These are phyloP conservation scores for Calliphora vicina DNA, from an alignment of 1,140 invertebrate species.

Conservation along the genomic window DNA sequence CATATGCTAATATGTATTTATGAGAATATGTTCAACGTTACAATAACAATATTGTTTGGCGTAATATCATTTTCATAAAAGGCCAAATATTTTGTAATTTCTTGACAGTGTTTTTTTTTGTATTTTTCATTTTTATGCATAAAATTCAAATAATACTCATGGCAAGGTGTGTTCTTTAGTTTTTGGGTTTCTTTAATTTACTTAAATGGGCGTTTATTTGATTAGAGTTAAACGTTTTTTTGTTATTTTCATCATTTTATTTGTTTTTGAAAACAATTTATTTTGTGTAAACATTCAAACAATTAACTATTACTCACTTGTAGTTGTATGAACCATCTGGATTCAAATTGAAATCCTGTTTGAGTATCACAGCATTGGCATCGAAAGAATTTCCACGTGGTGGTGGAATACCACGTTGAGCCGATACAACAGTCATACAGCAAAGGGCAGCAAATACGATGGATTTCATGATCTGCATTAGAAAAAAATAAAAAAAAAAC, in stretches of 20 bases:
- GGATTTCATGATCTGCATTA: constrained; percentile 57
- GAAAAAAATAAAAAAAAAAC: constrained; percentile 8
- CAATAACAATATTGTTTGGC: not conserved
- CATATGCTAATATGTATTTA: not conserved
- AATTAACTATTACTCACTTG: constrained; percentile 48
- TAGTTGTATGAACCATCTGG: constrained; percentile 65
- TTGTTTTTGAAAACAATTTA: not conserved
- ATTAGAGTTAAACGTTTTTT: not conserved
- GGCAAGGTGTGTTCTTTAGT: not conserved
- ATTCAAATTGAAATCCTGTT: constrained; percentile 64
- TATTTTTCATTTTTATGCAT: not conserved
- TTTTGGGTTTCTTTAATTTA: not conserved
- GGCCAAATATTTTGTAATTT: constrained; percentile 7
- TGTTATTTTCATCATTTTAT: no score
- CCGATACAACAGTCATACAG: constrained; percentile 47
- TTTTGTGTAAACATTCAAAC: not conserved
- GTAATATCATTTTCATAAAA: not conserved
- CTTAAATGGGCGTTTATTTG: not conserved
- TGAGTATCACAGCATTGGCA: constrained; percentile 62
- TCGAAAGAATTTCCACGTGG: constrained; percentile 51
- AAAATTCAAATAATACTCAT: not conserved
- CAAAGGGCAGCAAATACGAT: constrained; percentile 47
- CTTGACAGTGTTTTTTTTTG: not conserved
- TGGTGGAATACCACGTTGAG: constrained; percentile 54
- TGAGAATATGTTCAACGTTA: no score